phyloP scores from a whole-genome alignment of 2,888 invertebrate genomes.

The Augiades crinisus region DNA sequence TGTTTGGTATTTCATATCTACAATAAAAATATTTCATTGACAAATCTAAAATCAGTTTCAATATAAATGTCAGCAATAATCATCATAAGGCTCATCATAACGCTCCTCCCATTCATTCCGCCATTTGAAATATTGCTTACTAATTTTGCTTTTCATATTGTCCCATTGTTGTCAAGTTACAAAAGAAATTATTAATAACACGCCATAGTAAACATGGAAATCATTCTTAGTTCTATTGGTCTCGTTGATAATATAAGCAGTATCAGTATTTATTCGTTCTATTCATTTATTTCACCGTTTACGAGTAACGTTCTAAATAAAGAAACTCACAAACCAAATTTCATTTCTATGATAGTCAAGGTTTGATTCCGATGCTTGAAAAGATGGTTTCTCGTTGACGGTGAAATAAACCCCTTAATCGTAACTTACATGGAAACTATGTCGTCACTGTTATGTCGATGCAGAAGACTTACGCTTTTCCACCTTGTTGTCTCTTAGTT shows the following conservation, averaged over 20 bases:
- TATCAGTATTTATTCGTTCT: conserved; percentile 28
- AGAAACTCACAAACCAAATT: not conserved
- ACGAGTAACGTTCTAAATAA: not conserved
- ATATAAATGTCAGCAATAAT: not conserved
- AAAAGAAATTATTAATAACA: conserved; percentile 9
- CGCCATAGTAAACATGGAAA: conserved; percentile 10
- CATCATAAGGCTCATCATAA: not conserved
- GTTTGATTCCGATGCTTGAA: not conserved
- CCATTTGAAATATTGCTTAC: conserved; percentile 14
- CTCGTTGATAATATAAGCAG: conserved; percentile 38
- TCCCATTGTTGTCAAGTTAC: not conserved
- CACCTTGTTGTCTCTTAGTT: conserved; percentile 65
- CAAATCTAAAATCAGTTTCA: not conserved
- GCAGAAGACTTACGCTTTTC: conserved; percentile 76
- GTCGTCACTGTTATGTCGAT: conserved; percentile 59
- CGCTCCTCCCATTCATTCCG: not conserved
- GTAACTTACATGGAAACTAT: conserved; percentile 20
- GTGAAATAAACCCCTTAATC: conserved; percentile 14
- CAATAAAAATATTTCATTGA: not conserved
- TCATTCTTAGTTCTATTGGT: conserved; percentile 59
- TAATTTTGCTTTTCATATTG: conserved; percentile 9
- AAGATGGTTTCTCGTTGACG: conserved; percentile 1
- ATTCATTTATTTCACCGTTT: not conserved
- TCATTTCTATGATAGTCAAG: not conserved
- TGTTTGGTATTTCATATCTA: not conserved